Conservation (phyloP, 53 echinoderm and acorn worm genomes). For the Echinometra lucunter region DNA sequence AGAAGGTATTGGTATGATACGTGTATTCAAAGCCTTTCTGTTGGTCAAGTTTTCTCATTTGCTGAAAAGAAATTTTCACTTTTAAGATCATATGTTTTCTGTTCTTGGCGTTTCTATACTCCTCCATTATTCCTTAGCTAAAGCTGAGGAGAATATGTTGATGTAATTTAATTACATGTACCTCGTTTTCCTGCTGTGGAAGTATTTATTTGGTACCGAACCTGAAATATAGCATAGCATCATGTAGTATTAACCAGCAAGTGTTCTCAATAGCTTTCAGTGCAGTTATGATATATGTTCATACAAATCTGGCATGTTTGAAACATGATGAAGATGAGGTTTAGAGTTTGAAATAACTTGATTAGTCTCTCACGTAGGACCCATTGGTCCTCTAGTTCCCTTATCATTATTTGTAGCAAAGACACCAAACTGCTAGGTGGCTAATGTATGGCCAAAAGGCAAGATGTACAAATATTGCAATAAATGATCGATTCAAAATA, state of each 20-base stretch:
- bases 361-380: not conserved
- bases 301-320: not conserved
- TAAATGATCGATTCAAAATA: not conserved
- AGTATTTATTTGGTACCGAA: not conserved
- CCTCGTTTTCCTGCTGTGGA: not conserved
- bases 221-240: not conserved
- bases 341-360: not conserved
- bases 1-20: too few relatives aligned
- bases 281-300: not conserved
- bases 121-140: not conserved
- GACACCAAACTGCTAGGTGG: not conserved
- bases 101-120: not conserved
- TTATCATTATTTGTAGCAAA: not conserved
- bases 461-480: slow-evolving; percentile 11
- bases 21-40: not conserved
- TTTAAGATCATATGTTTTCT: not conserved
- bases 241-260: not conserved
- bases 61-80: not conserved
- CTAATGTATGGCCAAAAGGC: not conserved
- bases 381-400: not conserved
- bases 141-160: not conserved
- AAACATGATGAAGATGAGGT: not conserved
- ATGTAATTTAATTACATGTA: not conserved
- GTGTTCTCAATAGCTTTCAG: not conserved
- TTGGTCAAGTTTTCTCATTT: not conserved